Conservation (phyloP, 2,113 vertebrate species). For the Corythaixoides concolor region DNA sequence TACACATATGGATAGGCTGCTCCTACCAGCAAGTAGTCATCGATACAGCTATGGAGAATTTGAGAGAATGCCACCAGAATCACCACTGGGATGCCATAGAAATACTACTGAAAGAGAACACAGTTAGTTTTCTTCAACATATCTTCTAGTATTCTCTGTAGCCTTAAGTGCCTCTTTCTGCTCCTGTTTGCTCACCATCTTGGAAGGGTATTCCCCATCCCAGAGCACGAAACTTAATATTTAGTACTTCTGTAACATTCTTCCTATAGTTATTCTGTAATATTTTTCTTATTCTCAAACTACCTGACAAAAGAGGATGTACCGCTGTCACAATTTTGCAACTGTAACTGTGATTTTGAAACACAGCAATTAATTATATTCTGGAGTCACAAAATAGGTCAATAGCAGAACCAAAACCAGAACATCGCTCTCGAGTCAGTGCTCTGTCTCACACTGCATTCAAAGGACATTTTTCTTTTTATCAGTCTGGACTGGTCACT, state of each 20-base stretch:
- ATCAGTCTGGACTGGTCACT: background rate
- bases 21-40: background rate
- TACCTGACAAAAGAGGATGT: background rate
- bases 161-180: background rate
- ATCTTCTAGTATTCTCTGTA: background rate
- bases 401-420: background rate
- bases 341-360: background rate
- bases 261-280: background rate
- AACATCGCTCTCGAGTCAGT: background rate
- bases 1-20: background rate
- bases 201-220: background rate
- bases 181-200: background rate
- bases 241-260: background rate
- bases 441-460: background rate
- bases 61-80: background rate
- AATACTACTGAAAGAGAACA: background rate
- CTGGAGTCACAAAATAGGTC: background rate
- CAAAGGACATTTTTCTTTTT: background rate
- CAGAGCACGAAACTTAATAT: background rate
- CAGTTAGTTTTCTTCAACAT: background rate
- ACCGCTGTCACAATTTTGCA: background rate
- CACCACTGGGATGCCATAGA: background rate
- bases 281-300: background rate
- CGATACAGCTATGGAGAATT: background rate
- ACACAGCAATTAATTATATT: accelerated